Evolutionary conservation across 2,888 invertebrate species (phyloP), one percentile per base, ranked within the genome.

Genomic region (Aplocera efformata): DNA sequence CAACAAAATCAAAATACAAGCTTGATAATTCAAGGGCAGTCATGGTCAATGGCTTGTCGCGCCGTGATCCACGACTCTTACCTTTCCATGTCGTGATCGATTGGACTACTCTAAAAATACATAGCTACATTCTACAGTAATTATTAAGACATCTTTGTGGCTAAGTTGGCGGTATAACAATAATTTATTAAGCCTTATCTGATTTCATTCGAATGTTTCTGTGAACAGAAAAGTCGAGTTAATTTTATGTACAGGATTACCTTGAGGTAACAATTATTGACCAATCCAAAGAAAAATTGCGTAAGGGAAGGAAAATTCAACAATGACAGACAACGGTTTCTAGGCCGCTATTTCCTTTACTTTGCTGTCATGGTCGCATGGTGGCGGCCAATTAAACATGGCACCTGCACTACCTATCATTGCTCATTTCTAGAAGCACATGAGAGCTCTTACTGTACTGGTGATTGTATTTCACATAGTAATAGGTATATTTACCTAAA

Each of bases 331-430:
- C 57, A 51, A 38, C 55, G 52, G 57, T 63, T 72, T 73, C 56
- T 79, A 70, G 71, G 74, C 57, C 72, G 62, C 58, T 53, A 56
- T 70, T 79, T 78, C 78, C 79, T 79, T 52, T 49, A 54, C 48
- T 43, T 49, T 56, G 56, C 53, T 61, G 66, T 66, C 69, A 74
- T 53, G 72, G 74, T 64, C 72, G 65, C 53, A 50, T 62, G 60
- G 43, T 36, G 32, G 41, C 34, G 55, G 40, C 70, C 64, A 67
- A 34, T 25, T 31, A 48, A 62, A 59, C 44, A 60, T 53, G 17
- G 53, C 26, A 33, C 39, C 46, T 17, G 23, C 30, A 43, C 34
- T 32, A 22, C 26, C 30, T 13, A 27, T 31, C 38, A 27, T 42
- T 29, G 9, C 30, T 22, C 30, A 27, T 20, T 39, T 38, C 22